phyloP scores from a whole-genome alignment of 2,888 invertebrate genomes.

The Limulus polyphemus region DNA sequence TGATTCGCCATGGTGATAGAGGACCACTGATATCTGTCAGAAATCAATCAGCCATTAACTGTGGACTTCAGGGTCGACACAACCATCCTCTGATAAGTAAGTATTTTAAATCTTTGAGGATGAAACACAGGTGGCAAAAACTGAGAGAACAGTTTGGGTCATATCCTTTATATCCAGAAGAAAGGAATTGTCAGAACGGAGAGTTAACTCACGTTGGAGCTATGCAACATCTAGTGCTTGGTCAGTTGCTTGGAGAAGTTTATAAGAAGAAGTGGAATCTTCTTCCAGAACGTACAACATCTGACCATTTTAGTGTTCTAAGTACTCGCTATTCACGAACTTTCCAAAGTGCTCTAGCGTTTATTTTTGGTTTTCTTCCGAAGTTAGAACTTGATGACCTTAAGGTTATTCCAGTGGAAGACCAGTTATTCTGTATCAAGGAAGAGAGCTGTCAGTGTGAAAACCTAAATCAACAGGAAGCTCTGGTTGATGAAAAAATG shows the following conservation, averaged over 20 bases:
- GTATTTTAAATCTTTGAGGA: slow-evolving; percentile 11
- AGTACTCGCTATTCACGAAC: slow-evolving; percentile 79
- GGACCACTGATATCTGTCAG: slow-evolving; percentile 72
- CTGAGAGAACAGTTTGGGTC: slow-evolving; percentile 55
- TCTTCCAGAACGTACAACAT: slow-evolving; percentile 33
- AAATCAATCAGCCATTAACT: slow-evolving; percentile 62
- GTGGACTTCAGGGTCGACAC: slow-evolving; percentile 49
- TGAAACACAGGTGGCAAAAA: slow-evolving; percentile 10
- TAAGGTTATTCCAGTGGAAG: slow-evolving; percentile 59
- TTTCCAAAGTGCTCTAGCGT: slow-evolving; percentile 74
- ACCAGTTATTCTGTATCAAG: slow-evolving; percentile 65
- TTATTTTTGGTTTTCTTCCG: slow-evolving; percentile 58
- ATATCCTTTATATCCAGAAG: slow-evolving; percentile 59
- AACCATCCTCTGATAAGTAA: slow-evolving; percentile 20
- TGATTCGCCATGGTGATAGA: slow-evolving; percentile 78
- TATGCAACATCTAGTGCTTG: slow-evolving; percentile 66
- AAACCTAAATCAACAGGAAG: slow-evolving; percentile 48
- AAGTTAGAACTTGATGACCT: slow-evolving; percentile 52
- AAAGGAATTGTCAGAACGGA: slow-evolving; percentile 61
- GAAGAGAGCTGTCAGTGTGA: slow-evolving; percentile 64
- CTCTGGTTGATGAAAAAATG: slow-evolving; percentile 45
- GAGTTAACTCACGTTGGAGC: slow-evolving; percentile 71
- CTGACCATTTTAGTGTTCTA: slow-evolving; percentile 45
- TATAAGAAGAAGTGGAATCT: slow-evolving; percentile 34
- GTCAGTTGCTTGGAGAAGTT: slow-evolving; percentile 45